Conservation (phyloP, 2,797 vertebrate genomes). For the Sebastes oblongus region DNA sequence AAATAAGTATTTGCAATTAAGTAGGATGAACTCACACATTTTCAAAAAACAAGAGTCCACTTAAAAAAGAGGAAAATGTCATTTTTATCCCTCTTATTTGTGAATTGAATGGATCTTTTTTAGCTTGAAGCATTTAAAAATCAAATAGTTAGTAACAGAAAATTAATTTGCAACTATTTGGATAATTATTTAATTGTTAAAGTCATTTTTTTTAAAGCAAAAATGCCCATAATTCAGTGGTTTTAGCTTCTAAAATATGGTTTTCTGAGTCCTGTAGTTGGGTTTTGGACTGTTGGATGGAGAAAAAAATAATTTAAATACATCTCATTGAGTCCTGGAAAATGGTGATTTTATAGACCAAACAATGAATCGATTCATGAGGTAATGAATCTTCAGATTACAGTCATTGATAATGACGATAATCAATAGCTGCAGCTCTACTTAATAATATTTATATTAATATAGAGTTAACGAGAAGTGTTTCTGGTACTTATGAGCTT, state of each 20-base stretch:
- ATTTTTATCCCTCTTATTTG: not conserved
- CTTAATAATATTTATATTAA: not conserved
- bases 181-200: not conserved
- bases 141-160: not conserved
- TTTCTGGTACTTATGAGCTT: not conserved
- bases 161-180: not conserved
- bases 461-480: not conserved
- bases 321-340: not conserved
- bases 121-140: too few species aligned
- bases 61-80: not conserved
- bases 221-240: not conserved
- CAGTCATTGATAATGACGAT: not conserved
- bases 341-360: not conserved
- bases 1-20: not conserved
- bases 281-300: too few species aligned
- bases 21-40: not conserved
- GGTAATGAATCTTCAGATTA: not conserved
- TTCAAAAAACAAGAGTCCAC: not conserved
- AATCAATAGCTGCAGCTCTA: not conserved
- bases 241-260: not conserved
- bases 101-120: too few species aligned
- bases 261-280: not conserved
- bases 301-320: too few species aligned
- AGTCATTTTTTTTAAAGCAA: not conserved
- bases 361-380: rapidly evolving